Evolutionary conservation across 2,888 invertebrate species (phyloP).

Genomic region (Meliscaeva auricollis): DNA sequence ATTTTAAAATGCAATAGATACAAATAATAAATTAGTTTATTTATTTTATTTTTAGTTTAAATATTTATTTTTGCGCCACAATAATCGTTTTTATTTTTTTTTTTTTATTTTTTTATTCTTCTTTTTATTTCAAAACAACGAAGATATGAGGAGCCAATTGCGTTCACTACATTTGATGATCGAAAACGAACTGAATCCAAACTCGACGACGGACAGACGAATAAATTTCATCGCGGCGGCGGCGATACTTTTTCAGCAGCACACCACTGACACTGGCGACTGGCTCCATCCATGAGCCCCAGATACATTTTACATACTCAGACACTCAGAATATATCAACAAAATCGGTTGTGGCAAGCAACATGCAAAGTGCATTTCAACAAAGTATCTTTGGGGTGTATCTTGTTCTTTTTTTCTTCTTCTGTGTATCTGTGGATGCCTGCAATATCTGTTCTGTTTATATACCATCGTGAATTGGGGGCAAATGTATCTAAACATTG

Average conservation of each 20-base stretch:
- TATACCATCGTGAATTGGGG: no score
- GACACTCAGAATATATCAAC: constrained; percentile 45
- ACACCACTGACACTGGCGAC: constrained; percentile 39
- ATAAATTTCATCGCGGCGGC: constrained; percentile 64
- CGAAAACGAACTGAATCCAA: constrained; percentile 76
- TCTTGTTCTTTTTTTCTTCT: background rate
- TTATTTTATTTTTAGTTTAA: constrained; percentile 23
- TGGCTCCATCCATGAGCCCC: constrained; percentile 56
- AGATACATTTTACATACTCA: constrained; percentile 57
- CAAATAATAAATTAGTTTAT: constrained; percentile 19
- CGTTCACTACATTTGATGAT: constrained; percentile 76
- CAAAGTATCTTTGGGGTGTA: constrained; percentile 40
- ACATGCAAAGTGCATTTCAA: constrained; percentile 32
- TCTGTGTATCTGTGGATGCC: constrained; percentile 27
- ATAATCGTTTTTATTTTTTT: constrained; percentile 2
- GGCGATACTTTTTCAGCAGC: constrained; percentile 64
- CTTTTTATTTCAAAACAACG: no score
- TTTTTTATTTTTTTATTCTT: background rate
- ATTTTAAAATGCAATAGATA: constrained; percentile 6
- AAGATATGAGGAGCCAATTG: constrained; percentile 47
- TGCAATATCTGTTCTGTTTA: background rate
- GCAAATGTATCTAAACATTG: constrained; percentile 49
- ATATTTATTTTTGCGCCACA: constrained; percentile 54
- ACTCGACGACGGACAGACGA: constrained; percentile 69
- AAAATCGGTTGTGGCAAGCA: no score